Conservation (phyloP, 2,797 vertebrate species). For the Falco peregrinus region DNA sequence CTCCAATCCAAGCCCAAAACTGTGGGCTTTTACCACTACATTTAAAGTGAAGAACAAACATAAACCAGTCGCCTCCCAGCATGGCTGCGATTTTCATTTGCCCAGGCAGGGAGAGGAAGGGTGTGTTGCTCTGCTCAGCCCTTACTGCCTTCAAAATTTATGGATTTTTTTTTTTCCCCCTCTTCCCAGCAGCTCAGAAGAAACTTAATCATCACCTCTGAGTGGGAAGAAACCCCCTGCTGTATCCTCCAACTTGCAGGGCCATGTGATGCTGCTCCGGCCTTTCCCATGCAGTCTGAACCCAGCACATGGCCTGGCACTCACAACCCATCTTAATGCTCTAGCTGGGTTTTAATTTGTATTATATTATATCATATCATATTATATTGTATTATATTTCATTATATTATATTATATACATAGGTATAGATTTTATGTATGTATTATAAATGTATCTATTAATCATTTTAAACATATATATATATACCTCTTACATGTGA, state of each 20-base stretch:
- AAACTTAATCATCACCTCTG: slow-evolving; percentile 59
- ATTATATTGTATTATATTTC: background rate
- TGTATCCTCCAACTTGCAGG: background rate
- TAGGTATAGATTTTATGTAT: background rate
- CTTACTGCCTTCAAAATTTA: slow-evolving; percentile 51
- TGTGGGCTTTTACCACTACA: slow-evolving; percentile 32
- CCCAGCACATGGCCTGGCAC: background rate
- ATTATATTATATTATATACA: background rate
- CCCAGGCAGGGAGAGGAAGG: background rate
- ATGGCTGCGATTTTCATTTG: slow-evolving; percentile 54
- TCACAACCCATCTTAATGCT: background rate
- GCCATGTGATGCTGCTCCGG: background rate
- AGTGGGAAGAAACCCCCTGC: background rate
- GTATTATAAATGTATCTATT: background rate
- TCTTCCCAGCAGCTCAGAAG: slow-evolving; percentile 29
- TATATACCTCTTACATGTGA: background rate
- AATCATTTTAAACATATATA: background rate
- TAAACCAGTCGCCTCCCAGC: slow-evolving; percentile 49
- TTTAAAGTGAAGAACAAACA: slow-evolving; percentile 58
- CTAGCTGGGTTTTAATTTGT: background rate
- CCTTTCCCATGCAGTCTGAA: background rate
- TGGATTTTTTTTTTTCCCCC: slow-evolving; percentile 18
- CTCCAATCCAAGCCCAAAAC: slow-evolving; percentile 9
- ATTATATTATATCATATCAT: background rate
- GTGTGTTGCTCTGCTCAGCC: background rate